Base-by-base conservation (phyloP, 2,888 invertebrate genomes). In the Leptogaster cylindrica region DNA sequence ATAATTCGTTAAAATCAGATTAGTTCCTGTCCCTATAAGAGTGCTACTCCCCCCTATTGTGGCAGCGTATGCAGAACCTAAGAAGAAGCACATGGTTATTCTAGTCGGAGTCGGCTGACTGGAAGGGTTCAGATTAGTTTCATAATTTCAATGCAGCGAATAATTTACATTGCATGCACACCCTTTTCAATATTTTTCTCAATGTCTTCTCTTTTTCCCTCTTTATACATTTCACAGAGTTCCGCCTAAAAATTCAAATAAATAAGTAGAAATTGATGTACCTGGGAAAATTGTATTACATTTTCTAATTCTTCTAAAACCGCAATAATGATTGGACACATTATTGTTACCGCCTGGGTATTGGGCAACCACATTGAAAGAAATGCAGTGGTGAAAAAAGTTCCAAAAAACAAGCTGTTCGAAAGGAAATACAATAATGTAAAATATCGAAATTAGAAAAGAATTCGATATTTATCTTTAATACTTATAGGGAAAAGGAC, bases 1-100 rank as follows among this genome's bases (percentile, higher is more conserved):
- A 33, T 89, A 85, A 20, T 89, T 91, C 77, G 91, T 91, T 75
- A 89, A 88, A 0, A 90, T 89, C 16, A 93, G 84, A 81, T 93
- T 93, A 10, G 92, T 92, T 2, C 88, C 89, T 0, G 88, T 88
- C 3, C 90, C 90, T n/a, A 90, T 89, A 8, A 90, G 80, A 0
- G 90, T 89, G 0, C 91, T 92, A 72, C 87, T 87, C 1, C 89
- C 89, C 2, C 86, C 93, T 28, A 93, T 83, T 2, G 88, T 88
- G 0, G 92, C 85, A 0, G 90, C 89, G 77, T 89, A 92, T 0
- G 91, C 89, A 1, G 89, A 87, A 58, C 88, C 87, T 72, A 91
- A 81, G 80, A 88, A 92, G 77, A 91, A 91, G 71, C 88, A 88
- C 76, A 88, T 84, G 0, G 90, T 87, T 7, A 88, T 85, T 73